Conservation (phyloP, 2,888 invertebrate genomes). For the Lepetodrilus schrolli region DNA sequence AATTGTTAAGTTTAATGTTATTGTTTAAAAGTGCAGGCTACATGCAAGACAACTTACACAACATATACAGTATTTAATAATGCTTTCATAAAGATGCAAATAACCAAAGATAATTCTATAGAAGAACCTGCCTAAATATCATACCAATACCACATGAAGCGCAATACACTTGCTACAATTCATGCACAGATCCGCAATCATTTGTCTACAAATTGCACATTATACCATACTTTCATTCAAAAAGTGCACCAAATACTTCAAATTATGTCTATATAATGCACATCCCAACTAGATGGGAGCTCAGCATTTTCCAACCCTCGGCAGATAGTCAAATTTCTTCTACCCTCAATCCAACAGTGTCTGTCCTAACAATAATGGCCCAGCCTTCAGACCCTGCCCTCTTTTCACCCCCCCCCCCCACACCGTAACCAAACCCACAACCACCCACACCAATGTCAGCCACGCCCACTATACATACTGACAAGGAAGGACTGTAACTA, state of each 20-base stretch:
- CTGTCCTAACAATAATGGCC: neutral
- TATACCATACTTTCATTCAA: neutral
- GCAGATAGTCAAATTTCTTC: neutral
- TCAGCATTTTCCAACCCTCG: too few relatives aligned
- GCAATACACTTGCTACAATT: neutral
- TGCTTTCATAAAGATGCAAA: neutral
- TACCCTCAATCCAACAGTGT: neutral
- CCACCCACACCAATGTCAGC: neutral
- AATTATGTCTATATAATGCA: too few relatives aligned
- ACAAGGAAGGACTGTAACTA: constrained; percentile 4
- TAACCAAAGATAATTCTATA: neutral
- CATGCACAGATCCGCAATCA: neutral
- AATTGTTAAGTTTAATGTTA: neutral
- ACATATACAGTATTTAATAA: neutral
- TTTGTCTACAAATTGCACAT: too few relatives aligned
- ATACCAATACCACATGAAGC: constrained; percentile 24
- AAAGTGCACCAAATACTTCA: neutral
- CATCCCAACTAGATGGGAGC: too few relatives aligned
- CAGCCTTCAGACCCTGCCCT: neutral
- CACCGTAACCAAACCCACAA: neutral
- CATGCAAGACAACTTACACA: neutral
- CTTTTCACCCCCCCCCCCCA: neutral
- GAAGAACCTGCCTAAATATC: neutral
- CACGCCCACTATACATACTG: too few relatives aligned
- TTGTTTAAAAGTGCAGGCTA: neutral